Evolutionary conservation across 2,113 vertebrate genomes (phyloP).

Genomic region (Rhinopomastus cyanomelas): DNA sequence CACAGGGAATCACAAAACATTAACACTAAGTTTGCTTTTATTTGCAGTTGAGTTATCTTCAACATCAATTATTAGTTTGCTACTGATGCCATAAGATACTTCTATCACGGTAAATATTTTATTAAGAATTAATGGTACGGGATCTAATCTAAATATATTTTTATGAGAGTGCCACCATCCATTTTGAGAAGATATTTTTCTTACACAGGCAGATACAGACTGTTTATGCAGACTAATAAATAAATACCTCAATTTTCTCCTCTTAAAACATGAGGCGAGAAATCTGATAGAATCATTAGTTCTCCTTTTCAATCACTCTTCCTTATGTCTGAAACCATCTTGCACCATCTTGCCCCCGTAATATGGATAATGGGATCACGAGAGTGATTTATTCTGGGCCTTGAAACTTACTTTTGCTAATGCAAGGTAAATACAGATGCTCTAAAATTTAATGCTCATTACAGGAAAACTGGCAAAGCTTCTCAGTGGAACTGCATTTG

Average conservation of each 20-base stretch:
- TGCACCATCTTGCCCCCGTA: not conserved
- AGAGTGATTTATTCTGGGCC: not conserved
- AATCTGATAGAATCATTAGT: not conserved
- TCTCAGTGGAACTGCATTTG: not conserved
- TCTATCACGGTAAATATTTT: not conserved
- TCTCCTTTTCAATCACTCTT: not conserved
- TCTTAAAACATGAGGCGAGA: not conserved
- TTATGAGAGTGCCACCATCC: not conserved
- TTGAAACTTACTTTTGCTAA: not conserved
- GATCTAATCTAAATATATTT: not conserved
- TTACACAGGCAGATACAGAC: not conserved
- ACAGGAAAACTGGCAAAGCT: not conserved
- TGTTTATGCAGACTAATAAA: not conserved
- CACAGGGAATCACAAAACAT: not conserved
- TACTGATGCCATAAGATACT: not conserved
- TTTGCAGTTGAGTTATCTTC: not conserved
- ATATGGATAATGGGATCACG: not conserved
- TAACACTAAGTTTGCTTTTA: not conserved
- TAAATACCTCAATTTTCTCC: not conserved
- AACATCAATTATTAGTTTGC: not conserved
- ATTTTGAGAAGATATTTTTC: not conserved
- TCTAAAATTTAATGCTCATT: not conserved
- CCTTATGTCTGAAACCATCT: not conserved
- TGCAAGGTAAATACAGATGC: not conserved
- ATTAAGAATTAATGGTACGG: not conserved